Evolutionary conservation across 2,888 invertebrate genomes (phyloP).

Genomic region (Lydus trimaculatus): DNA sequence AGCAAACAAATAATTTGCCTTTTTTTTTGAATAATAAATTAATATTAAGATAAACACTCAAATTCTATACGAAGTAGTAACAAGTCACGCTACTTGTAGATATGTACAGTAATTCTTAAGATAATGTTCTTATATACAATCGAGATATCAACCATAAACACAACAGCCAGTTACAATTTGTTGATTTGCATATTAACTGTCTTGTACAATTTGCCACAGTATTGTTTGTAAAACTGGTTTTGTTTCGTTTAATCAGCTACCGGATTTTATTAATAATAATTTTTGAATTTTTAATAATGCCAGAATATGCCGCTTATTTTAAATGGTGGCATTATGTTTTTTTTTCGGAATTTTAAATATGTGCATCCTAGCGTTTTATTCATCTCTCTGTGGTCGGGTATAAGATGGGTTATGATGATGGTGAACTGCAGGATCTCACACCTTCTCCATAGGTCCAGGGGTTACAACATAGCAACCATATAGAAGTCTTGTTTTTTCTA

Average conservation of each 20-base stretch:
- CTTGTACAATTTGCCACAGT: conserved; percentile 20
- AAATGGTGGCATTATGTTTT: conserved; percentile 4
- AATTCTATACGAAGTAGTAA: conserved; percentile 47
- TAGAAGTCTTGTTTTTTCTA: conserved; percentile 32
- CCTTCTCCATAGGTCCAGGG: conserved; percentile 31
- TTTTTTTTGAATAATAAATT: background rate
- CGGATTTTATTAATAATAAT: background rate
- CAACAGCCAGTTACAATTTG: conserved; percentile 28
- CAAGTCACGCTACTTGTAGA: conserved; percentile 48
- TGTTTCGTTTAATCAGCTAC: background rate
- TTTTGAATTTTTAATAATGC: background rate
- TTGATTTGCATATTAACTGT: conserved; percentile 36
- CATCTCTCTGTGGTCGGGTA: background rate
- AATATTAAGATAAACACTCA: background rate
- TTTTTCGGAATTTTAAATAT: conserved; percentile 35
- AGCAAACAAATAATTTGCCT: background rate
- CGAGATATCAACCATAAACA: conserved; percentile 40
- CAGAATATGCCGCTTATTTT: conserved; percentile 11
- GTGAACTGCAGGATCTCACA: conserved; percentile 36
- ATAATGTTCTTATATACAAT: conserved; percentile 36
- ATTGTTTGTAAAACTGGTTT: conserved; percentile 27
- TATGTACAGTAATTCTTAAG: conserved; percentile 42
- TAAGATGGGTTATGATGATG: background rate
- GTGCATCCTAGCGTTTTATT: conserved; percentile 26
- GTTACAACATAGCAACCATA: conserved; percentile 25